Evolutionary conservation across 2,113 vertebrate genomes (phyloP).

Genomic region (Patagioenas fasciata): DNA sequence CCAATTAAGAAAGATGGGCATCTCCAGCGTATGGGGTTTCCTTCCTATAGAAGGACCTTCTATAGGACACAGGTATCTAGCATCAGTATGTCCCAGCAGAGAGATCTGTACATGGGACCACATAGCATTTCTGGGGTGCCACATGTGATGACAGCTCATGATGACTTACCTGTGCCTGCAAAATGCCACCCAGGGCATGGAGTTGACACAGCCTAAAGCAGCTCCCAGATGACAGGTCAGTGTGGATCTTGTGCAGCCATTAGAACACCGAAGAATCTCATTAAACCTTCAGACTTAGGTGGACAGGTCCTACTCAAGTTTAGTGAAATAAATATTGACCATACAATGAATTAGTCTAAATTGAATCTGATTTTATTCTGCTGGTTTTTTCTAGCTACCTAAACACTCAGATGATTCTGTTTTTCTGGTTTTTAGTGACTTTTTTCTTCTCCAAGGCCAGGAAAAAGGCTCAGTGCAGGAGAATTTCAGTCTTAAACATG

Average conservation of each 20-base stretch:
- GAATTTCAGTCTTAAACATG: neutral
- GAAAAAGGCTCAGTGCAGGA: neutral
- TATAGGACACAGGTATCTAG: neutral
- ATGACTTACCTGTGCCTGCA: neutral
- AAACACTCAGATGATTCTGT: neutral
- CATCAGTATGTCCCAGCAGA: neutral
- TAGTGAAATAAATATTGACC: neutral
- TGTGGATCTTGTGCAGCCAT: neutral
- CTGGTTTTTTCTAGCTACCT: neutral
- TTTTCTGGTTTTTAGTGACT: neutral
- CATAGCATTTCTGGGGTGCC: neutral
- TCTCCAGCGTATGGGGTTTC: neutral
- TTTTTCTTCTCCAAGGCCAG: neutral
- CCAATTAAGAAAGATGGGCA: neutral
- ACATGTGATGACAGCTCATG: neutral
- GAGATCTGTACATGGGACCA: accelerated
- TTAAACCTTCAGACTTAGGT: neutral
- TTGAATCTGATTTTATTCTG: neutral
- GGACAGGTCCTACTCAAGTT: neutral
- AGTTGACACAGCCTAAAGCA: neutral
- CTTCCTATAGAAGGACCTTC: neutral
- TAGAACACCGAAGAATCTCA: neutral
- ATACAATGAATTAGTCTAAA: neutral
- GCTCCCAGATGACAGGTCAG: neutral
- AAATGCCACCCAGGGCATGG: neutral